A percentile compares a stretch with the other conserved stretches of the same genome.
These are phyloP conservation scores for Muraenolepis orangiensis DNA, from an alignment of 2,797 vertebrate genomes.

Conservation along the genomic window DNA sequence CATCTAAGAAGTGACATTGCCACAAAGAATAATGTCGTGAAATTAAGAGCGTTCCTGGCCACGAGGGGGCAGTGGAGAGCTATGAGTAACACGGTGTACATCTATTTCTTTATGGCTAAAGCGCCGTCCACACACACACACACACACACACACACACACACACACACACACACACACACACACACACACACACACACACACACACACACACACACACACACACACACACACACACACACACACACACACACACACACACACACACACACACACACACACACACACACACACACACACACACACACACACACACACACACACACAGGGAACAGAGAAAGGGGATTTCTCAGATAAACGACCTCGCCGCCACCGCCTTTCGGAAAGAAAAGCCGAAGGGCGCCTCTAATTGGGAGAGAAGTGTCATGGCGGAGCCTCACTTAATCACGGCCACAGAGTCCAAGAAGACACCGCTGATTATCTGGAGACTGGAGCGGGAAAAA, in stretches of 20 bases:
- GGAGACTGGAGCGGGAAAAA: neutral
- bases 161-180: conserved; percentile 8
- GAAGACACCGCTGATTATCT: conserved; percentile 16
- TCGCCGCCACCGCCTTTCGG: neutral
- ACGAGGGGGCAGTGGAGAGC: conserved; percentile 15
- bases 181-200: neutral
- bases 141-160: neutral
- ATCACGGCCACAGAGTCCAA: conserved; percentile 42
- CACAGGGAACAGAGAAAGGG: conserved; percentile 21
- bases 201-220: neutral
- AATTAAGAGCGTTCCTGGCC: neutral
- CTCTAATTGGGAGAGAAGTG: conserved; percentile 59
- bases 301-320: conserved; percentile 9
- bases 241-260: conserved; percentile 3
- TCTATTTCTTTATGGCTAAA: neutral
- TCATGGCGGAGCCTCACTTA: conserved; percentile 44
- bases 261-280: neutral
- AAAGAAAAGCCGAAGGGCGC: conserved; percentile 27
- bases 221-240: neutral
- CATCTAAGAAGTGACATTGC: no score
- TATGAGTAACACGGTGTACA: neutral
- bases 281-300: neutral
- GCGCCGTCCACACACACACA: no score
- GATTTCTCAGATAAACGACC: conserved; percentile 41
- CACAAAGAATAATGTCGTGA: no score